phyloP scores from a whole-genome alignment of 1,140 invertebrate species.

The Pissodes strobi region DNA sequence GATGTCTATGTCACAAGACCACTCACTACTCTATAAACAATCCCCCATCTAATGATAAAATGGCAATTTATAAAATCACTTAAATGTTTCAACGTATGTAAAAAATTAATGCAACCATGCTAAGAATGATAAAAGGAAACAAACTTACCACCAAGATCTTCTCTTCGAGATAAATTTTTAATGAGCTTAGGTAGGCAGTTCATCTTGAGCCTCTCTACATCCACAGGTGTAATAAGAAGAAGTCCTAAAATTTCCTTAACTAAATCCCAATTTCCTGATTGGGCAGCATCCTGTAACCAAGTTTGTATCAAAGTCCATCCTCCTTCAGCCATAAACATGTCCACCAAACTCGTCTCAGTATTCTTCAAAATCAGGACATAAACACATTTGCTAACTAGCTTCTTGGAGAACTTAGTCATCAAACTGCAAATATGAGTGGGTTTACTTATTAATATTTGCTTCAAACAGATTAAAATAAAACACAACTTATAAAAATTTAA shows the following conservation, averaged over 20 bases:
- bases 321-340: constrained; percentile 85
- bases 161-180: constrained; percentile 84
- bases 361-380: constrained; percentile 92
- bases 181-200: constrained; percentile 91
- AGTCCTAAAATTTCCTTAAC: constrained; percentile 84
- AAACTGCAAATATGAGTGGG: constrained; percentile 75
- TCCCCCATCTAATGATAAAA: no score
- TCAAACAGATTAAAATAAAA: no score
- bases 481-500: no score
- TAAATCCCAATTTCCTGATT: constrained; percentile 81
- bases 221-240: constrained; percentile 82
- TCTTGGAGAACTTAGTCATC: constrained; percentile 95
- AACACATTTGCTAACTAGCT: constrained; percentile 93
- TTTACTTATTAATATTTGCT: no score
- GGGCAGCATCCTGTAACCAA: constrained; percentile 86
- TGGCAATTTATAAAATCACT: no score
- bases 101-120: no score
- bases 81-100: no score
- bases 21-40: no score
- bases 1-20: no score
- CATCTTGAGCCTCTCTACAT: constrained; percentile 84
- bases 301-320: constrained; percentile 87
- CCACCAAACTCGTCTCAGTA: constrained; percentile 81
- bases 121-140: no score
- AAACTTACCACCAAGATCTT: constrained; percentile 74